These are phyloP conservation scores for Orchesella flavescens DNA, from an alignment of 2,888 invertebrate genomes.

Conservation along the genomic window DNA sequence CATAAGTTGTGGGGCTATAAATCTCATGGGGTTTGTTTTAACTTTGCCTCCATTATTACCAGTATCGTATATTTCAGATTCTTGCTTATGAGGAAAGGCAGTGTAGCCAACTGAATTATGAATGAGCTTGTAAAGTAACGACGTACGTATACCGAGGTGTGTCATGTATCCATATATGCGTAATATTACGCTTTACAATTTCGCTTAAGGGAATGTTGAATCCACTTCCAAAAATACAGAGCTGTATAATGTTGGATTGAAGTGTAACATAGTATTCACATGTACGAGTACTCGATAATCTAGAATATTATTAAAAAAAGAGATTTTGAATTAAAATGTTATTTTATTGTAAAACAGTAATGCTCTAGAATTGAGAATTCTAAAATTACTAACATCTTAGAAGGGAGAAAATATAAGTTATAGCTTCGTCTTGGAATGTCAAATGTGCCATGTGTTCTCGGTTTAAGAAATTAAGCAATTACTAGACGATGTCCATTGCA, in stretches of 20 bases:
- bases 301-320: too few species aligned
- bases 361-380: too few species aligned
- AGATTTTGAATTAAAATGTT: too few species aligned
- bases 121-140: background rate
- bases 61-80: background rate
- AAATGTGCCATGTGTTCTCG: background rate
- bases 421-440: background rate
- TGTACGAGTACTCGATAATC: too few species aligned
- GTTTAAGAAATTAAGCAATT: background rate
- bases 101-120: background rate
- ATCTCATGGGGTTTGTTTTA: conserved; percentile 38
- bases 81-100: background rate
- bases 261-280: too few species aligned
- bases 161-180: background rate
- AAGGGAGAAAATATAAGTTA: too few species aligned
- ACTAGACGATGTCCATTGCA: background rate
- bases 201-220: too few species aligned
- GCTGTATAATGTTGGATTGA: too few species aligned
- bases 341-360: too few species aligned
- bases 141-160: background rate
- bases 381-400: too few species aligned
- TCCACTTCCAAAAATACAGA: too few species aligned
- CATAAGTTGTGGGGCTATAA: conserved; percentile 49
- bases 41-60: conserved; percentile 12
- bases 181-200: too few species aligned